phyloP scores from a whole-genome alignment of 2,113 vertebrate species.

The Chamaetylas fuelleborni region DNA sequence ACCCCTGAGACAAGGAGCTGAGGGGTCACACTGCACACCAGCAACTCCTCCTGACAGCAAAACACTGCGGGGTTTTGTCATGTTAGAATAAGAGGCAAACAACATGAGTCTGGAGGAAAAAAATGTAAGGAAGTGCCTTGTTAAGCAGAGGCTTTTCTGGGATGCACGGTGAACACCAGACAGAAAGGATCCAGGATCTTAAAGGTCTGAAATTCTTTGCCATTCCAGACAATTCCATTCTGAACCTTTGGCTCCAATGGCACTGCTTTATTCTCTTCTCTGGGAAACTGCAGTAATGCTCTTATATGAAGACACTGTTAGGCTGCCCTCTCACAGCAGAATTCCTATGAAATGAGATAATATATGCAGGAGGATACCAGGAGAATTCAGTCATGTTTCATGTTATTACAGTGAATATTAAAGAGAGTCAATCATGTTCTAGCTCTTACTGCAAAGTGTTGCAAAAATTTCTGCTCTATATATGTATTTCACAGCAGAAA shows the following conservation, averaged over 20 bases:
- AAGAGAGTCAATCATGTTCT: conserved; percentile 58
- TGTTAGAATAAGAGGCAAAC: background rate
- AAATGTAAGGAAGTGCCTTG: background rate
- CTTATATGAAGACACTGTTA: background rate
- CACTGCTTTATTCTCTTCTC: background rate
- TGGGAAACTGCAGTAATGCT: background rate
- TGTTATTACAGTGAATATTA: conserved; percentile 53
- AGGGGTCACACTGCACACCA: background rate
- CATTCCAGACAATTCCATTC: background rate
- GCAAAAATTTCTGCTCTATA: background rate
- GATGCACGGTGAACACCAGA: background rate
- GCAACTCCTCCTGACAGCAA: background rate
- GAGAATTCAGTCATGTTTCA: conserved; percentile 1
- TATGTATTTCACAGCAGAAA: conserved; percentile 18
- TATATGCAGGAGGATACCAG: background rate
- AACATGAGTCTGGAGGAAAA: background rate
- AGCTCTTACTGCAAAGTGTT: background rate
- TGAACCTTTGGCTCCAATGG: background rate
- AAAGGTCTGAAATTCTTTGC: background rate
- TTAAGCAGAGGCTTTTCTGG: background rate
- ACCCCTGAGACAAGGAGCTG: background rate
- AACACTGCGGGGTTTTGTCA: background rate
- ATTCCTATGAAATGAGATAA: background rate
- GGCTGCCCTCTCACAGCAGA: background rate
- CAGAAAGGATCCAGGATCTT: background rate